Evolutionary conservation across 2,113 vertebrate genomes (phyloP), one percentile per base, ranked within the genome.

Genomic region (Pelvicachromis taeniatus): DNA sequence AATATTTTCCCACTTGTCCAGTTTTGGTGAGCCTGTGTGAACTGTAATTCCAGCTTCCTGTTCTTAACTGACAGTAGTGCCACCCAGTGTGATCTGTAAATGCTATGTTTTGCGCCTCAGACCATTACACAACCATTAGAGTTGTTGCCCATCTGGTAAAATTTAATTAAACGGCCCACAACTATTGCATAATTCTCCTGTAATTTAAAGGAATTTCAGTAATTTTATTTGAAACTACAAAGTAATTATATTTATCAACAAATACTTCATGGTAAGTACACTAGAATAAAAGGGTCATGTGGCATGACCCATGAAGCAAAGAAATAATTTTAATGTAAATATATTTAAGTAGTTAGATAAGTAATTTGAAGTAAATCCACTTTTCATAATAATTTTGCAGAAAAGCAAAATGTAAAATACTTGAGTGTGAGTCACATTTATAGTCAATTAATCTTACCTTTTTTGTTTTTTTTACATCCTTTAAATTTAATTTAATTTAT

Each of bases 401-500:
- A 58, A 58, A 58, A 58, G 29, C 23, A 29, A 58, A 58, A 58
- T 58, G 55, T 58, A 29, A 58, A 58, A 58, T 58, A 58, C 23
- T 29, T 29, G 13, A 56, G 23, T 16, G 13, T 58, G 55, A 3
- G 23, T 1, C 23, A 29, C 16, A 58, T 58, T 58, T 29, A 13
- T 7, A 29, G 29, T 58, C 26, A 2, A 31, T 63, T 12, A 12
- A 63, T 35, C 9, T 63, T n/a, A 31, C 9, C 17, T 63, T 63
- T n/a, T 35, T 2, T 13, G 38, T 21, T 12, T 38, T 63, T 63
- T n/a, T 63, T 38, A 63, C 59, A n/a, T n/a, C n/a, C n/a, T n/a
- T n/a, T n/a, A n/a, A n/a, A n/a, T 63, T 61, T n/a, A 63, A 2
- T 0, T 63, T n/a, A 35, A 61, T 35, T 63, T 35, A 0, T 63